Conservation (phyloP, 2,888 invertebrate genomes). For the Cryptosula pallasiana region DNA sequence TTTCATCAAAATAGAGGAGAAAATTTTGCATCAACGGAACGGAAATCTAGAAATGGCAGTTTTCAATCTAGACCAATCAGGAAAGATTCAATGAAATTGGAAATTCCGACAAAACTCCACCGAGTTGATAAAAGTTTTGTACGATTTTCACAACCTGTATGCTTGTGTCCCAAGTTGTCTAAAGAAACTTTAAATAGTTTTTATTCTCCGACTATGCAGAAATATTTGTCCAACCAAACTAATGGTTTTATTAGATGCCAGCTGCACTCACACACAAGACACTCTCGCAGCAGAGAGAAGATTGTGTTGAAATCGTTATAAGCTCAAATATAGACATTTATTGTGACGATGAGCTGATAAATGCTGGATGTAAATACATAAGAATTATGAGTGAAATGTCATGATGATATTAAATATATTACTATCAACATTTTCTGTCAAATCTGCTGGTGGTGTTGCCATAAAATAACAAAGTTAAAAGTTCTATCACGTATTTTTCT, state of each 20-base stretch:
- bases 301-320: constrained; percentile 10
- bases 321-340: too few relatives aligned
- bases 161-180: constrained; percentile 24
- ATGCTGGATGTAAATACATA: too few relatives aligned
- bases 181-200: constrained; percentile 24
- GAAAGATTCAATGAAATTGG: constrained; percentile 2
- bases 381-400: too few relatives aligned
- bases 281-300: not conserved
- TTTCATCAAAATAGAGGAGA: not conserved
- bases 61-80: not conserved
- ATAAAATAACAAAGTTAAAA: too few relatives aligned
- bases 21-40: not conserved
- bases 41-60: not conserved
- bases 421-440: not conserved
- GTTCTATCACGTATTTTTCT: too few relatives aligned
- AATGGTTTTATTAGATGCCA: not conserved
- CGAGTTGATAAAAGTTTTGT: not conserved
- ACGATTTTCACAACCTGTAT: constrained; percentile 17
- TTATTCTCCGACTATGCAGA: not conserved
- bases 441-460: too few relatives aligned
- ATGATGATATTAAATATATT: not conserved
- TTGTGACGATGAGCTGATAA: too few relatives aligned
- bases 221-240: not conserved
- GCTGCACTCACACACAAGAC: not conserved
- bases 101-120: not conserved